Evolutionary conservation across 2,797 vertebrate genomes (phyloP).

Genomic region (Pseudotriccus pelzelni): DNA sequence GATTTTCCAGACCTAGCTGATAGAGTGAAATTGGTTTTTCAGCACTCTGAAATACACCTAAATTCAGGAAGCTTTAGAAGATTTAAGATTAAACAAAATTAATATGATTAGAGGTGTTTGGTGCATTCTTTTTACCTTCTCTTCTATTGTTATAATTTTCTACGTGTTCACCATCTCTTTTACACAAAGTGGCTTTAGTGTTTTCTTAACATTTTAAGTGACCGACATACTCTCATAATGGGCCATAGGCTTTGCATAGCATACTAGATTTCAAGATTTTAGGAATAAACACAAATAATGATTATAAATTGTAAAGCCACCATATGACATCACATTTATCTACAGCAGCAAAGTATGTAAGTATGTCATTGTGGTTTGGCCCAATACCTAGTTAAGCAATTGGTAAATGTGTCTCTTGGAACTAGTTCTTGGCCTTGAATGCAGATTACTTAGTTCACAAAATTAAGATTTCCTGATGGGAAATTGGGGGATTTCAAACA

Average conservation of each 20-base stretch:
- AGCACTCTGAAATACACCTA: background rate
- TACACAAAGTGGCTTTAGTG: background rate
- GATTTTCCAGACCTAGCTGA: background rate
- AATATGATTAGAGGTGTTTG: background rate
- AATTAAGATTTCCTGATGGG: conserved; percentile 45
- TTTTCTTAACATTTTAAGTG: background rate
- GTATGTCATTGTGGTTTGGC: conserved; percentile 8
- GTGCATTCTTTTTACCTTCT: background rate
- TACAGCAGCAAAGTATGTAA: background rate
- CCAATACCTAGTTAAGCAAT: background rate
- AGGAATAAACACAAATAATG: background rate
- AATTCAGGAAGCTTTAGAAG: background rate
- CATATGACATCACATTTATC: background rate
- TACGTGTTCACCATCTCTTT: background rate
- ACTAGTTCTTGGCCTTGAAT: conserved; percentile 7
- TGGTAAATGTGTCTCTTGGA: conserved; percentile 52
- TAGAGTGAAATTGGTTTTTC: background rate
- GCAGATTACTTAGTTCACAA: conserved; percentile 15
- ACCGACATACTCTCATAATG: background rate
- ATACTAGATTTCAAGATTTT: background rate
- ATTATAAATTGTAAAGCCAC: background rate
- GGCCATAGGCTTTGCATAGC: background rate
- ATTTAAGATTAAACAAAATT: background rate
- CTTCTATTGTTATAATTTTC: background rate
- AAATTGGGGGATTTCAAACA: background rate